Percentiles rank a stretch among this genome's conserved stretches.
These are phyloP conservation scores for Atta cephalotes DNA, from an alignment of 1,140 invertebrate species.

Conservation along the genomic window DNA sequence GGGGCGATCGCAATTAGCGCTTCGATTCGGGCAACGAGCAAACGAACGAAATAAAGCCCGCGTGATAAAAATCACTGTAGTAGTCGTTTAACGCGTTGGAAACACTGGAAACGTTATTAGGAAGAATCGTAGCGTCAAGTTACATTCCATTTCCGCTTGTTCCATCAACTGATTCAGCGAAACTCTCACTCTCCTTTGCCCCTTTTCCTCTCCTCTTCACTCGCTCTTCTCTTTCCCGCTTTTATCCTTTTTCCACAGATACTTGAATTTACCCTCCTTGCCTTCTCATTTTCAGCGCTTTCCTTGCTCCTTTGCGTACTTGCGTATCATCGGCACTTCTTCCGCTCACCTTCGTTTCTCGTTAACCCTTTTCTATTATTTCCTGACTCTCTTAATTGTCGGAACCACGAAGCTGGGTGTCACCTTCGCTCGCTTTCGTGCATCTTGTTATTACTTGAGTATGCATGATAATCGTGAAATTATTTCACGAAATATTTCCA, in stretches of 20 bases:
- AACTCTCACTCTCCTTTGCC: slow-evolving; percentile 13
- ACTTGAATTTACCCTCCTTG: slow-evolving; percentile 35
- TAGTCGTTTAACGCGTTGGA: slow-evolving; percentile 65
- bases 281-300: slow-evolving; percentile 44
- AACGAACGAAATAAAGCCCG: slow-evolving; percentile 68
- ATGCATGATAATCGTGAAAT: slow-evolving; percentile 33
- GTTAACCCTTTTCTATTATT: slow-evolving; percentile 47
- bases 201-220: background rate
- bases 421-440: slow-evolving; percentile 9
- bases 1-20: slow-evolving; percentile 67
- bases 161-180: slow-evolving; percentile 69
- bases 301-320: slow-evolving; percentile 34
- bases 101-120: slow-evolving; percentile 68
- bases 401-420: slow-evolving; percentile 8
- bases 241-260: slow-evolving; percentile 27
- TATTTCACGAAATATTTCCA: slow-evolving; percentile 1
- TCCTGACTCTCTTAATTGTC: slow-evolving; percentile 37
- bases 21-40: slow-evolving; percentile 62
- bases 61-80: slow-evolving; percentile 72
- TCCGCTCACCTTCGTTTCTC: slow-evolving; percentile 26
- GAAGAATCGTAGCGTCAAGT: slow-evolving; percentile 65
- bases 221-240: slow-evolving; percentile 12
- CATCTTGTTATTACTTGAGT: slow-evolving; percentile 9
- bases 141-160: slow-evolving; percentile 69
- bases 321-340: slow-evolving; percentile 27